These are phyloP conservation scores for Epiperipatus broadwayi DNA, from an alignment of 2,888 invertebrate genomes.

Conservation along the genomic window DNA sequence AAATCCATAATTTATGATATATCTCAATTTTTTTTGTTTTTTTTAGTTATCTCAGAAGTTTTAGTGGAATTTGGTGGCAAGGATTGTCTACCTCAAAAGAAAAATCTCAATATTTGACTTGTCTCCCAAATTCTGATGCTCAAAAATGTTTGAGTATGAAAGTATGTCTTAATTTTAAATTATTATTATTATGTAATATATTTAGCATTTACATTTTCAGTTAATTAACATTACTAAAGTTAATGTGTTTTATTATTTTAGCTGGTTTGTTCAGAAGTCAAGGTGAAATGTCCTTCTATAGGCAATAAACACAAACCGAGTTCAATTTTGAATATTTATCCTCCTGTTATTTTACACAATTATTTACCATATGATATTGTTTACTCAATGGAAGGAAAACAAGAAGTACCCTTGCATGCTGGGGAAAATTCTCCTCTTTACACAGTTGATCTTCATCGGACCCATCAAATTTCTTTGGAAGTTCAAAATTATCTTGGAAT, in stretches of 20 bases:
- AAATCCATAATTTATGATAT: too few relatives aligned
- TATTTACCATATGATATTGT: constrained; percentile 53
- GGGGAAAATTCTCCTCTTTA: constrained; percentile 48
- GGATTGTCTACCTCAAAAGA: constrained; percentile 46
- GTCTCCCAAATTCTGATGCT: constrained; percentile 41
- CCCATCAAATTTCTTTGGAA: constrained; percentile 29
- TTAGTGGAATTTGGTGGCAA: constrained; percentile 57
- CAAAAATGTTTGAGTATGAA: constrained; percentile 22
- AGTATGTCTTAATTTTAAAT: neutral
- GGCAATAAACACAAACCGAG: constrained; percentile 41
- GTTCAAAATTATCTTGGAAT: constrained; percentile 42
- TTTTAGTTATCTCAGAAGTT: constrained; percentile 48
- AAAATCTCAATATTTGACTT: constrained; percentile 44
- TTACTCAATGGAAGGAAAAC: too few relatives aligned
- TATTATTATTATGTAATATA: too few relatives aligned
- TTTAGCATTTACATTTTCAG: too few relatives aligned
- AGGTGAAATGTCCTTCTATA: constrained; percentile 18
- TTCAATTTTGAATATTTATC: constrained; percentile 47
- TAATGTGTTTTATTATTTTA: constrained; percentile 17
- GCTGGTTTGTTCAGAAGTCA: constrained; percentile 35
- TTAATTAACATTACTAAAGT: neutral
- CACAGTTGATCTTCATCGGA: constrained; percentile 41
- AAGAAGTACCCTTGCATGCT: constrained; percentile 16
- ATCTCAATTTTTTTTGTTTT: neutral
- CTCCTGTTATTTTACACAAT: constrained; percentile 54